Evolutionary conservation across 2,113 vertebrate genomes (phyloP).

Genomic region (Anser brachyrhynchus): DNA sequence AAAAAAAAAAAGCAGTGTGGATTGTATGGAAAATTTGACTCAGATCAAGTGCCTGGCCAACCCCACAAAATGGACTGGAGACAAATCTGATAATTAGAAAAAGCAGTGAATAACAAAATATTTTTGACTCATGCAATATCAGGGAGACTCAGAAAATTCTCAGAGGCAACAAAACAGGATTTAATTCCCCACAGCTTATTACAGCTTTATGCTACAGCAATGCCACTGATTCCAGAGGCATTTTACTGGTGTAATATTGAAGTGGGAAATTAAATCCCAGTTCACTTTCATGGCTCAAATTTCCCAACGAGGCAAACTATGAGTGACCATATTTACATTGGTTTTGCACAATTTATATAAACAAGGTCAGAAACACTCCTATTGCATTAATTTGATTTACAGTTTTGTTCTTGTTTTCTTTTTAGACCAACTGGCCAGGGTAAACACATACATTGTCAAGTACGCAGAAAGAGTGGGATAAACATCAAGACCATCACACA

Average conservation of each 20-base stretch:
- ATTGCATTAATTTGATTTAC: constrained; percentile 31
- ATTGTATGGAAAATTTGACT: constrained; percentile 80
- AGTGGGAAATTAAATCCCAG: background rate
- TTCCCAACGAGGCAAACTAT: background rate
- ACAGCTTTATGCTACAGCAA: background rate
- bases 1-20: constrained; percentile 33
- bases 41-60: constrained; percentile 72
- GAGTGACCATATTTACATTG: background rate
- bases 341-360: background rate
- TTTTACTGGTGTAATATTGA: background rate
- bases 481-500: background rate
- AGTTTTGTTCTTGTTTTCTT: constrained; percentile 1
- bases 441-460: constrained; percentile 9
- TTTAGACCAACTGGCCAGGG: background rate
- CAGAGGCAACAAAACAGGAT: constrained; percentile 18
- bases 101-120: constrained; percentile 79
- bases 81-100: constrained; percentile 83
- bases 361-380: background rate
- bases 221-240: background rate
- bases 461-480: background rate
- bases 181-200: constrained; percentile 15
- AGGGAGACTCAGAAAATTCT: constrained; percentile 65
- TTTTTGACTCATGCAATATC: constrained; percentile 78
- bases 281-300: background rate
- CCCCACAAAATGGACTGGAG: constrained; percentile 77